Evolutionary conservation across 1,140 invertebrate genomes (phyloP).

Genomic region (Bombus impatiens): DNA sequence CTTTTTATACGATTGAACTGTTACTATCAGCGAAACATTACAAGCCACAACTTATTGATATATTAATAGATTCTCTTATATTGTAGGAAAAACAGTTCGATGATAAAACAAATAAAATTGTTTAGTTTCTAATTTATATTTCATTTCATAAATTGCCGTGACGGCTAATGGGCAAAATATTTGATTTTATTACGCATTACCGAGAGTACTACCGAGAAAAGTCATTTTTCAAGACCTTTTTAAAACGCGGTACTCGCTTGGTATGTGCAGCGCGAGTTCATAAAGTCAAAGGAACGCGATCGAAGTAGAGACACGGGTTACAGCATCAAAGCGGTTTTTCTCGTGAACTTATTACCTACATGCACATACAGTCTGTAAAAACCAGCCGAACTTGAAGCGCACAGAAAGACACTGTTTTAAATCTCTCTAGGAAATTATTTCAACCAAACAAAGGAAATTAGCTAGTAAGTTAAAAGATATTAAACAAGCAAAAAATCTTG

Average conservation of each 20-base stretch:
- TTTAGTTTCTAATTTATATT: no score
- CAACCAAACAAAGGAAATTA: neutral
- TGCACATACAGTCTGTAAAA: neutral
- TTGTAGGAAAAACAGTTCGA: neutral
- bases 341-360: neutral
- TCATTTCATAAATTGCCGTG: no score
- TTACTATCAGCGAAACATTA: neutral
- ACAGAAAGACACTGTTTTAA: neutral
- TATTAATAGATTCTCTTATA: neutral
- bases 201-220: neutral
- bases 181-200: neutral
- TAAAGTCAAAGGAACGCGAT: constrained; percentile 25
- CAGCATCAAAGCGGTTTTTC: constrained; percentile 5
- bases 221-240: neutral
- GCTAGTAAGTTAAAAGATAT: neutral
- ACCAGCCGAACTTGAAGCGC: neutral
- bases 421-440: neutral
- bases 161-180: neutral
- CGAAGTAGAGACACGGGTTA: neutral
- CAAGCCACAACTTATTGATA: neutral
- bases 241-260: neutral
- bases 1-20: neutral
- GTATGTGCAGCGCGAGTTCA: neutral
- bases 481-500: neutral
- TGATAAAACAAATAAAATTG: neutral